Base-by-base conservation (phyloP, 2,888 invertebrate species). In the Tenthredo notha region DNA sequence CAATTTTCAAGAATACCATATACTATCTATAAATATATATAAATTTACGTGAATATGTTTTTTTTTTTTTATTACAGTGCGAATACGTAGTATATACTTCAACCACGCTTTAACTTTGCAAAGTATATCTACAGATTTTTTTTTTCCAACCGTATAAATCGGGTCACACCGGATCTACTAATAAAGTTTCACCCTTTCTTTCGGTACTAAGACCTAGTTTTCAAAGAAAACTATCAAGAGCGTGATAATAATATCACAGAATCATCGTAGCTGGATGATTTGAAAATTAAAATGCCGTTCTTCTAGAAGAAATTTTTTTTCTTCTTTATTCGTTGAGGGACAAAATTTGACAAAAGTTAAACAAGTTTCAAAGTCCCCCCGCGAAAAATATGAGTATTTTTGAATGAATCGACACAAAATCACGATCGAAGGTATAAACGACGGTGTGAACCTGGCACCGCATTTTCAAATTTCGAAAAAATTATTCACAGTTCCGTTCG, bases 1-100 rank as follows among this genome's bases (percentile, higher is more conserved):
- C 65, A 70, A 65, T 67, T 83, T 70, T 70, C 25, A 67, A 65
- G 65, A 67, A 83, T 83, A 74, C 21, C 21, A 33, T 67, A 67
- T 33, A 67, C 67, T 25, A 33, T 67, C 33, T 18, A 67, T 67
- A 33, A 29, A 67, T 33, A 67, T 33, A 37, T 7, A 67, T 29
- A 67, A 61, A 61, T 25, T 21, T 12, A 61, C 61, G 4, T 10
- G 61, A 25, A 61, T 61, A 10, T 61, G 61, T 33, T 33, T 33
- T 33, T 33, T 33, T 33, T 61, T 12, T 61, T 61, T 25, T 61
- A 54, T 61, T 61, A 9, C 1, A 61, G 61, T 61, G 21, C 61
- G 61, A 61, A 61, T 61, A 61, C 25, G 2, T 37, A 4, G 33
- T 37, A 37, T 7, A n/a, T 25, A 12, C 10, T 61, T 12, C 25